Evolutionary conservation across 2,113 vertebrate genomes (phyloP).

Genomic region (Actenoides hombroni): DNA sequence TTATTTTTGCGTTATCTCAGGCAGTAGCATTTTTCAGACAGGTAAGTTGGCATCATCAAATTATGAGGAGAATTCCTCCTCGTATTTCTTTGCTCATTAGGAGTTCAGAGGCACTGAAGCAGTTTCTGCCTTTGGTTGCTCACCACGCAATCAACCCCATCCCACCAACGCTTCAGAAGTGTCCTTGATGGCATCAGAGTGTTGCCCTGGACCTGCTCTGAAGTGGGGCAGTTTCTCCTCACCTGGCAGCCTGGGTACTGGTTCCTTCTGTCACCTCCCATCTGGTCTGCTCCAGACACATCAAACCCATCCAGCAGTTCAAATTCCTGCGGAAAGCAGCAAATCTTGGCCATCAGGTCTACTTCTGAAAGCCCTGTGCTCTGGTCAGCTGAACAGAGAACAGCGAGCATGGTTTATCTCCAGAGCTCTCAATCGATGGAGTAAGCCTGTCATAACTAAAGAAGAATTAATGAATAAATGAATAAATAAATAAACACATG

Average conservation of each 20-base stretch:
- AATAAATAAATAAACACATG: not conserved
- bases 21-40: not conserved
- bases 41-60: not conserved
- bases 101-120: not conserved
- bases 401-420: fast-evolving
- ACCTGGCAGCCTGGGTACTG: not conserved
- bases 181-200: no score
- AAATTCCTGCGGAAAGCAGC: no score
- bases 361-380: not conserved
- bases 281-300: fast-evolving
- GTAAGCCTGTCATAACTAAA: fast-evolving
- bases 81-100: not conserved
- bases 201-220: fast-evolving
- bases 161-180: fast-evolving
- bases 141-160: fast-evolving
- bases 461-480: not conserved
- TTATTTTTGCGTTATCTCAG: not conserved
- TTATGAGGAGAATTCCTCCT: not conserved
- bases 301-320: not conserved
- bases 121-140: not conserved
- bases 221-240: not conserved
- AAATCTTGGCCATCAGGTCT: fast-evolving
- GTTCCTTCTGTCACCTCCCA: not conserved
- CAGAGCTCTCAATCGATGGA: not conserved
- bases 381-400: not conserved